Base-by-base conservation (phyloP, 2,888 invertebrate genomes). In the Drosophila bunnanda region DNA sequence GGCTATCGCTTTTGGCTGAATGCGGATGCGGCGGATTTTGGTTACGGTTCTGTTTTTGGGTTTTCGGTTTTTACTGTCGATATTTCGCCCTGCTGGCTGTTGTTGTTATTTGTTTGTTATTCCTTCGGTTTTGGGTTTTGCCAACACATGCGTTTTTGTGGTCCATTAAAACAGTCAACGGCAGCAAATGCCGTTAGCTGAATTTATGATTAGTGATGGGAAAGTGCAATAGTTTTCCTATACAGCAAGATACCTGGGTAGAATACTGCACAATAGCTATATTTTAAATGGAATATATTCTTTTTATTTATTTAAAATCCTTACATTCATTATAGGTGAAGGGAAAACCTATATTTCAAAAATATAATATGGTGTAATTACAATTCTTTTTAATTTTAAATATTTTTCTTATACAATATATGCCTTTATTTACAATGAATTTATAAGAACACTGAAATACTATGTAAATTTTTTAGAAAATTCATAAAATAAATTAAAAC, bases 111-210 rank as follows among this genome's bases (percentile, higher is more conserved):
- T n/a, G 56, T 55, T 41, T 39, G 68, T 50, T 56, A 34, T 60
- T 38, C 72, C 32, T 58, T 59, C 48, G 56, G 52, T 59, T 56
- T 69, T 53, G 64, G 43, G 41, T 85, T 85, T 74, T 70, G 80
- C 75, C 62, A 69, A 64, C 67, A 68, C 71, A 34, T 76, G 76
- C 81, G 81, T 76, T 79, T 81, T 88, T 88, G 87, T 73, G 87
- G 84, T 86, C 82, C 77, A 85, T 86, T 85, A 87, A 85, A 81
- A 76, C 73, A 70, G 67, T 58, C 80, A 62, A 41, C 57, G 48
- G 44, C 61, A 77, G 69, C 72, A 69, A 30, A 62, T 43, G 58
- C 55, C 34, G 50, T 34, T 38, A 22, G n/a, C n/a, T 34, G 32
- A 20, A 32, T 50, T 32, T 32, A 50, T 50, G 50, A 15, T 32